These are phyloP conservation scores for Crocidura indochinensis DNA, from an alignment of 2,797 vertebrate species.

Conservation along the genomic window DNA sequence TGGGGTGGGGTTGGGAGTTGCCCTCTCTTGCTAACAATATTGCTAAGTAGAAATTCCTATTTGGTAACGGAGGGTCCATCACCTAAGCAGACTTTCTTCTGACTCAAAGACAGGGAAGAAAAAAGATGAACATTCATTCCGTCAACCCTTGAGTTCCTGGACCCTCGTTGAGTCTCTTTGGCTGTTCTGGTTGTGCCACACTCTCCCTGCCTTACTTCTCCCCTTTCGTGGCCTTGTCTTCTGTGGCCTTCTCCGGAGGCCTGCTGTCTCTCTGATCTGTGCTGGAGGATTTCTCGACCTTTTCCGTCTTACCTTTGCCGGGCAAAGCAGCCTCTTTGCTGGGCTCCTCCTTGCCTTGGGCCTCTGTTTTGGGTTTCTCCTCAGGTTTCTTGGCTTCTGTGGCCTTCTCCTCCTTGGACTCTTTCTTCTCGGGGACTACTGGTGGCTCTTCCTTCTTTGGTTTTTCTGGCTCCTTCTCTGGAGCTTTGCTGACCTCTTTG, in stretches of 20 bases:
- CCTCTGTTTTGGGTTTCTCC: conserved; percentile 83
- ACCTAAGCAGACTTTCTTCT: conserved; percentile 76
- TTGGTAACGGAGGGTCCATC: conserved; percentile 26
- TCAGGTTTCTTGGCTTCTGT: conserved; percentile 82
- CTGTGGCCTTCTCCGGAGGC: conserved; percentile 82
- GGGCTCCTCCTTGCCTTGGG: conserved; percentile 79
- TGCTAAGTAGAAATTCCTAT: conserved; percentile 87
- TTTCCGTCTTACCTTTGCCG: conserved; percentile 86
- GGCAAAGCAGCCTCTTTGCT: conserved; percentile 63
- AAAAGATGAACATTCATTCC: conserved; percentile 41
- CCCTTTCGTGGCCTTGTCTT: conserved; percentile 90
- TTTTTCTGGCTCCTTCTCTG: conserved; percentile 83
- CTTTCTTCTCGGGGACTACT: conserved; percentile 77
- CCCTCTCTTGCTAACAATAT: conserved; percentile 85
- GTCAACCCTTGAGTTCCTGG: conserved; percentile 31
- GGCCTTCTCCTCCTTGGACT: conserved; percentile 83
- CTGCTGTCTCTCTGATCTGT: conserved; percentile 92
- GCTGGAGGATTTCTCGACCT: conserved; percentile 92
- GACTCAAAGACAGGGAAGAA: conserved; percentile 30
- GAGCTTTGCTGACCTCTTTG: conserved; percentile 82
- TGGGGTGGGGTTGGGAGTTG: conserved; percentile 30
- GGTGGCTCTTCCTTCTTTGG: conserved; percentile 87
- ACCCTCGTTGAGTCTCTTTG: conserved; percentile 80
- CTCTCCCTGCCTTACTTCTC: conserved; percentile 87
- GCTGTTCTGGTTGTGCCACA: conserved; percentile 60